Evolutionary conservation across 2,113 vertebrate genomes (phyloP).

Genomic region (Tylochromis polylepis): DNA sequence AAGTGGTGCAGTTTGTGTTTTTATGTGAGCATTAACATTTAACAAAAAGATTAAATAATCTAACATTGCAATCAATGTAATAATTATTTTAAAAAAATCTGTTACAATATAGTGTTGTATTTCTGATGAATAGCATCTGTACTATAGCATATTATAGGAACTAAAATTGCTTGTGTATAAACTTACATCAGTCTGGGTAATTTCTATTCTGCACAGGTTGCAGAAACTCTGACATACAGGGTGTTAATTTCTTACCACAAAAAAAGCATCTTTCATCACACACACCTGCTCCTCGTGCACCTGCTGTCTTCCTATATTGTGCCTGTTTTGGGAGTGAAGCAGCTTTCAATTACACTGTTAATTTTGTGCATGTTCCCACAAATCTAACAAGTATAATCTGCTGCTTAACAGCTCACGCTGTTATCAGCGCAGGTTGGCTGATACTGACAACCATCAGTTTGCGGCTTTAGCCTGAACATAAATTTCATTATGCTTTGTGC

Average conservation of each 20-base stretch:
- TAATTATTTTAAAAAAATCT: not conserved
- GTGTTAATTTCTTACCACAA: not conserved
- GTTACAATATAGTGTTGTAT: too few species aligned
- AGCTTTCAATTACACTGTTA: not conserved
- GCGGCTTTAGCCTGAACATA: not conserved
- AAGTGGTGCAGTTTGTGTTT: not conserved
- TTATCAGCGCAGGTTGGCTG: constrained; percentile 2
- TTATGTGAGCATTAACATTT: not conserved
- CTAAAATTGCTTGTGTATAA: not conserved
- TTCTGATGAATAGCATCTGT: not conserved
- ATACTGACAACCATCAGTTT: constrained; percentile 10
- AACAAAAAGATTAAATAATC: not conserved
- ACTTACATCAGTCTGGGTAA: not conserved
- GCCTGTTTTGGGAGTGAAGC: not conserved
- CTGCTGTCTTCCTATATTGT: not conserved
- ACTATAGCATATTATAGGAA: not conserved
- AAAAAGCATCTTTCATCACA: not conserved
- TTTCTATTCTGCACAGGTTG: not conserved
- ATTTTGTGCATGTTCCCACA: not conserved
- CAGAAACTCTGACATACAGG: not conserved
- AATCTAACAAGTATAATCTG: constrained; percentile 3
- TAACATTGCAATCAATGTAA: not conserved
- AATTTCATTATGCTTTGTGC: constrained; percentile 34
- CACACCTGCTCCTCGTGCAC: not conserved
- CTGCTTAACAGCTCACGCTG: constrained; percentile 5